phyloP scores from a whole-genome alignment of 2,888 invertebrate species.

The Malacosoma neustria region DNA sequence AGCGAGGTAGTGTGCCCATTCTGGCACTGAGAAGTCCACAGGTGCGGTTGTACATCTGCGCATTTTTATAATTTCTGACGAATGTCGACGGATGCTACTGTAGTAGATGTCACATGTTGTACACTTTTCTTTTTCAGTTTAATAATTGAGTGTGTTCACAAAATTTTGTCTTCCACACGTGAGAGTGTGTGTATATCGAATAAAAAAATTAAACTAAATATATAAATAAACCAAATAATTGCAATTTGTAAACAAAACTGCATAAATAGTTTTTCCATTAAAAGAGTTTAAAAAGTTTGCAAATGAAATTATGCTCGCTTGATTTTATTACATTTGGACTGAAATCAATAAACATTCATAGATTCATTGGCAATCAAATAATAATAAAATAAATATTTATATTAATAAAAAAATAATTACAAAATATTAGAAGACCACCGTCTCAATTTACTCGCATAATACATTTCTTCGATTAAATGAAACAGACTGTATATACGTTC shows the following conservation, averaged over 20 bases:
- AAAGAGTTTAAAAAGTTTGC: no score
- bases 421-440: slow-evolving; percentile 8
- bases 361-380: no score
- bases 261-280: no score
- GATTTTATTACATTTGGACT: no score
- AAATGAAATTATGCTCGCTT: slow-evolving; percentile 8
- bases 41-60: slow-evolving; percentile 65
- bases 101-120: slow-evolving; percentile 33
- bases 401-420: background rate
- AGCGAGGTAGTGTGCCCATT: slow-evolving; percentile 62
- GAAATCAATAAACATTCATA: no score
- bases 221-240: no score
- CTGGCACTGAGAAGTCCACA: slow-evolving; percentile 59
- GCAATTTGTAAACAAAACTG: no score
- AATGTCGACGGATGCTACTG: slow-evolving; percentile 12
- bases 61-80: slow-evolving; percentile 22
- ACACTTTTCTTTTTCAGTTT: slow-evolving; percentile 15
- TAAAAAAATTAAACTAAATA: no score
- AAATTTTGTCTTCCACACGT: no score
- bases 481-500: slow-evolving; percentile 36
- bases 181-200: no score
- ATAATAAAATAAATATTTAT: no score
- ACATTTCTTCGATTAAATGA: slow-evolving; percentile 13
- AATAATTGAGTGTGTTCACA: no score
- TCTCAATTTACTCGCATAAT: slow-evolving; percentile 28